These are phyloP conservation scores for Chinchilla lanigera DNA, from an alignment of 2,113 vertebrate genomes.

Conservation along the genomic window DNA sequence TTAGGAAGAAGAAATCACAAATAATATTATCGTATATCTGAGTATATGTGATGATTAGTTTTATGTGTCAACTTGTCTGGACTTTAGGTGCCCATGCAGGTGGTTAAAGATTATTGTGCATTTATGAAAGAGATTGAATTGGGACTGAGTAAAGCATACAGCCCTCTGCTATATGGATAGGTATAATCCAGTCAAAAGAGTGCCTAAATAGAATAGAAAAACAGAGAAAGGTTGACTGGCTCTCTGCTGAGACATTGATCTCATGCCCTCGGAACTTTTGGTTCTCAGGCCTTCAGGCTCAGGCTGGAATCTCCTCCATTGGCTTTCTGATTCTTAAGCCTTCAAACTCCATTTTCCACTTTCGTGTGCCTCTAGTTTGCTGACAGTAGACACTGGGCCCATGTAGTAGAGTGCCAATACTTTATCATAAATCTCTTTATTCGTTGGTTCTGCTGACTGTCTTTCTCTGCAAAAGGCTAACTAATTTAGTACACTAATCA, in stretches of 20 bases:
- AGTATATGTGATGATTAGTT: background rate
- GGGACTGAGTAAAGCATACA: background rate
- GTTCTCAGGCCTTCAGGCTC: background rate
- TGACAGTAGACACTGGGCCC: background rate
- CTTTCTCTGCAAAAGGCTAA: background rate
- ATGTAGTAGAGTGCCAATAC: background rate
- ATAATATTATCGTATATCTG: too few species aligned
- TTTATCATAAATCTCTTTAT: background rate
- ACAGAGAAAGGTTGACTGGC: background rate
- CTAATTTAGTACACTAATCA: background rate
- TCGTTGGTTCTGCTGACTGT: background rate
- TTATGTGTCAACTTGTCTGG: background rate
- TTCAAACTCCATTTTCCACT: background rate
- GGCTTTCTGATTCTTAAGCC: too few species aligned
- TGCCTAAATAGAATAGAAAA: background rate
- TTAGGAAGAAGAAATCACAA: background rate
- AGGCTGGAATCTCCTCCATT: background rate
- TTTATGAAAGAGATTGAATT: background rate
- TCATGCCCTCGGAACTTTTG: background rate
- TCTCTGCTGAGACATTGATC: background rate
- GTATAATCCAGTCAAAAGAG: background rate
- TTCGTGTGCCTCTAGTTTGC: background rate
- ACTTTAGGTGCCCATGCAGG: background rate
- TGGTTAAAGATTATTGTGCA: background rate
- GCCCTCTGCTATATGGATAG: background rate